These are phyloP conservation scores for Hormiphora californensis DNA, from an alignment of 37 sponge, comb jelly and placozoan genomes.

Conservation along the genomic window DNA sequence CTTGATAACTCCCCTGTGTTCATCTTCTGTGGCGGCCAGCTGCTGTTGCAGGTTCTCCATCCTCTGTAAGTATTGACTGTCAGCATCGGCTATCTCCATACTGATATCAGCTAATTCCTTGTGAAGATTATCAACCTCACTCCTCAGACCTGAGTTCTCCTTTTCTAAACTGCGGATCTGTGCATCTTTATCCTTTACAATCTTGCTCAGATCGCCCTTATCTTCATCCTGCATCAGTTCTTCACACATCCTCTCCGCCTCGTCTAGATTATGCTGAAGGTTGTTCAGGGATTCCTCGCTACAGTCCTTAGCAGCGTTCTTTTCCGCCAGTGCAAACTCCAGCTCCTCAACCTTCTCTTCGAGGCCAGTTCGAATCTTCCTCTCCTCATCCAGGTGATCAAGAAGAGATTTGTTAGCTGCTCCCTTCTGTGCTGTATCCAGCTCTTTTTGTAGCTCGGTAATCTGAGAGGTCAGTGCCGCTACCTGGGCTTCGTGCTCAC, in stretches of 20 bases:
- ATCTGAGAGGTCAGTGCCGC: background rate
- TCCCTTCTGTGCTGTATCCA: background rate
- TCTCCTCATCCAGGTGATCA: constrained; percentile 32
- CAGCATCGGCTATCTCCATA: constrained; percentile 45
- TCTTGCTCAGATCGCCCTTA: background rate
- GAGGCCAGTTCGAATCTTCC: background rate
- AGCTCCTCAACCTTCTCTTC: constrained; percentile 28
- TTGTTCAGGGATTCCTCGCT: constrained; percentile 35
- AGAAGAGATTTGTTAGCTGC: background rate
- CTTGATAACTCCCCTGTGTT: background rate
- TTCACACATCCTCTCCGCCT: constrained; percentile 41
- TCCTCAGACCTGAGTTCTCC: background rate
- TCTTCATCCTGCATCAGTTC: constrained; percentile 23
- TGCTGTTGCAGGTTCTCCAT: constrained; percentile 47
- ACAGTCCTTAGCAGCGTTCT: background rate
- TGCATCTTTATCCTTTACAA: background rate
- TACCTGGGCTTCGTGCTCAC: constrained; percentile 36
- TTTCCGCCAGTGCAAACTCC: background rate
- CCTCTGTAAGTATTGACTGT: constrained; percentile 39
- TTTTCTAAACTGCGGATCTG: background rate
- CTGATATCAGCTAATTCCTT: constrained; percentile 26
- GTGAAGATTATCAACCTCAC: background rate
- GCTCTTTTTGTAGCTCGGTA: background rate
- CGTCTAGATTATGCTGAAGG: constrained; percentile 24
- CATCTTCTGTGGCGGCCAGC: background rate